These are phyloP conservation scores for Scaptomyza montana DNA, from an alignment of 1,140 invertebrate genomes.

Conservation along the genomic window DNA sequence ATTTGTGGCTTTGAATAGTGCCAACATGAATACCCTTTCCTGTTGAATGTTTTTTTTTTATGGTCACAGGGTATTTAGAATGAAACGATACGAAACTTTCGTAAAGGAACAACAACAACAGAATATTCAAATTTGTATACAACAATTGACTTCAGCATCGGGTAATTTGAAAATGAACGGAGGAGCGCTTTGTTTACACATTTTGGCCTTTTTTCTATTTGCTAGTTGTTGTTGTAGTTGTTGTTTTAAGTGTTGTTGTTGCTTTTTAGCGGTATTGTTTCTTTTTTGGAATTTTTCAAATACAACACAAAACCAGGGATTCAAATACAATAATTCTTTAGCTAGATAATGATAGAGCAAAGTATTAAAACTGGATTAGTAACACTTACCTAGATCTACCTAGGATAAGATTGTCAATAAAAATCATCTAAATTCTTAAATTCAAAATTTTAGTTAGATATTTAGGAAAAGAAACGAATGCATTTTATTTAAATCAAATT, in stretches of 20 bases:
- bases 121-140: constrained; percentile 69
- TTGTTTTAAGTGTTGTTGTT: constrained; percentile 42
- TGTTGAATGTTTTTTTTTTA: neutral
- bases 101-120: constrained; percentile 43
- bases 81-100: constrained; percentile 55
- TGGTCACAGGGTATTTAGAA: constrained; percentile 31
- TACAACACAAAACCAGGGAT: constrained; percentile 50
- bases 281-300: constrained; percentile 59
- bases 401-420: no score
- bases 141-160: constrained; percentile 82
- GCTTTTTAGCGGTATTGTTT: constrained; percentile 37
- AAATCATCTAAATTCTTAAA: no score
- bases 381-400: no score
- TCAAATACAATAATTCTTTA: constrained; percentile 37
- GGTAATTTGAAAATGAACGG: constrained; percentile 72
- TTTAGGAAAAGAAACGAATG: no score
- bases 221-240: constrained; percentile 42
- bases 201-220: constrained; percentile 39
- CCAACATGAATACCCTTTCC: neutral
- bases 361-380: no score
- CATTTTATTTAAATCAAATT: neutral
- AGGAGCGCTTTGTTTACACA: constrained; percentile 73
- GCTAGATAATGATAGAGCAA: neutral
- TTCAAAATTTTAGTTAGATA: no score
- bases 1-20: no score